Evolutionary conservation across 1,140 invertebrate species (phyloP).

Genomic region (Drosophila pseudoobscura): DNA sequence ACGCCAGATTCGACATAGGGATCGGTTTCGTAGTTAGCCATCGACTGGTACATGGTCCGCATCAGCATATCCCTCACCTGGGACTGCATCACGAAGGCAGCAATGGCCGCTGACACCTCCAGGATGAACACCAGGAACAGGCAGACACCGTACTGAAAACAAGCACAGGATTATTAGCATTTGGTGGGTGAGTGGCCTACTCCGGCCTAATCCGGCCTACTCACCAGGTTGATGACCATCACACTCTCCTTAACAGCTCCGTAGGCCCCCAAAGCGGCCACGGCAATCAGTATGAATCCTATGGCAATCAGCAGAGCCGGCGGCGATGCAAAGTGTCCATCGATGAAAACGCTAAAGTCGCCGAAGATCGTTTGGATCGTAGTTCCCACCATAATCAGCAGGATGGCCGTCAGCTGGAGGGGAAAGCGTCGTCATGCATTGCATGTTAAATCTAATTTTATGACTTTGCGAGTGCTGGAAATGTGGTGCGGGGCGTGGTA

Average conservation of each 20-base stretch:
- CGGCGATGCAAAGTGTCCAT: conserved; percentile 88
- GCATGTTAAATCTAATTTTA: conserved; percentile 3
- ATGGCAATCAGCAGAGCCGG: conserved; percentile 90
- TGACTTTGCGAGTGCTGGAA: conserved; percentile 3
- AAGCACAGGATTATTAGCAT: background rate
- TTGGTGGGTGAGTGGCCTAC: too few species aligned
- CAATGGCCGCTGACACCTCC: conserved; percentile 92
- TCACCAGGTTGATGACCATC: conserved; percentile 91
- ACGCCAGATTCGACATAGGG: conserved; percentile 84
- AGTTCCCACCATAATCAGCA: conserved; percentile 91
- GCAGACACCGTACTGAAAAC: conserved; percentile 90
- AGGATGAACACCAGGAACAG: conserved; percentile 90
- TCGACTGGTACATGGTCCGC: conserved; percentile 85
- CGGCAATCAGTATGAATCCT: conserved; percentile 90
- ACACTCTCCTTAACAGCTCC: conserved; percentile 93
- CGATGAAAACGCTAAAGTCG: conserved; percentile 89
- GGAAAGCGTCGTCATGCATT: background rate
- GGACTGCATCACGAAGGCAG: conserved; percentile 89
- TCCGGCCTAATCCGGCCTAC: conserved; percentile 69
- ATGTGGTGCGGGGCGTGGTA: background rate
- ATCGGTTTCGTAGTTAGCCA: conserved; percentile 85
- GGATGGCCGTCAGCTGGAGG: conserved; percentile 87
- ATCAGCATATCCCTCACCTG: conserved; percentile 86
- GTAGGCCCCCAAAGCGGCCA: conserved; percentile 92
- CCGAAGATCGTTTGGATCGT: conserved; percentile 89